A percentile compares a stretch with the other conserved stretches of the same genome.
Evolutionary conservation across 2,113 vertebrate species (phyloP).

Genomic region (Paradoxurus hermaphroditus): DNA sequence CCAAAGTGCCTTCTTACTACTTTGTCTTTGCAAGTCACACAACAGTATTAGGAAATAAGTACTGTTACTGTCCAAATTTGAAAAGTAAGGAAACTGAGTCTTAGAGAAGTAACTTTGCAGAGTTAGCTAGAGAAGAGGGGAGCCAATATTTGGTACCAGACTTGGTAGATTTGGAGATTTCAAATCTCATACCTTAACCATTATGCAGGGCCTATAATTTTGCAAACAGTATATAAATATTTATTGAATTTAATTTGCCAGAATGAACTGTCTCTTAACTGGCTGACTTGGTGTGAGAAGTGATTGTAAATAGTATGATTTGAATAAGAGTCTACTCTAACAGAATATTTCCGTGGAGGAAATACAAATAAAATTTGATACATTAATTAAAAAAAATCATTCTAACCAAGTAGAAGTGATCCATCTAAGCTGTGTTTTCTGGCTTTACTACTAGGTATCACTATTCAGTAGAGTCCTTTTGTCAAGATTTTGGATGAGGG

Average conservation of each 20-base stretch:
- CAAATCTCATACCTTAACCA: background rate
- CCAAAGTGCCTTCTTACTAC: background rate
- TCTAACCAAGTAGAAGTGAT: background rate
- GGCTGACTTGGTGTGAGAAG: background rate
- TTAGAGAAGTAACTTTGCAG: background rate
- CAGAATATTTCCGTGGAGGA: background rate
- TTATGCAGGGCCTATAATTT: background rate
- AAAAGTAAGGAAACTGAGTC: background rate
- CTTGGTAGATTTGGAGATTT: conserved; percentile 19
- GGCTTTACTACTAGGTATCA: background rate
- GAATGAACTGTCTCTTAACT: background rate
- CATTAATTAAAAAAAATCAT: background rate
- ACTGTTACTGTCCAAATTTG: background rate
- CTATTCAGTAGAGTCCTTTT: background rate
- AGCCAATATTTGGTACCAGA: background rate
- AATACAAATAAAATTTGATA: background rate
- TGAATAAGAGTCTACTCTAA: background rate
- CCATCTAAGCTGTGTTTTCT: background rate
- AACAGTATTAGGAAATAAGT: background rate
- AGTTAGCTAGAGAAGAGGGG: background rate
- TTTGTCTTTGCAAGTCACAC: background rate
- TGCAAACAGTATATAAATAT: background rate
- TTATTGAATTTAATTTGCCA: conserved; percentile 10
- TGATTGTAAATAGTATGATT: background rate
- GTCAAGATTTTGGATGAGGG: background rate